Percentiles rank a stretch among this genome's conserved stretches.
These are phyloP conservation scores for Spheniscus humboldti DNA, from an alignment of 2,797 vertebrate genomes.

Conservation along the genomic window DNA sequence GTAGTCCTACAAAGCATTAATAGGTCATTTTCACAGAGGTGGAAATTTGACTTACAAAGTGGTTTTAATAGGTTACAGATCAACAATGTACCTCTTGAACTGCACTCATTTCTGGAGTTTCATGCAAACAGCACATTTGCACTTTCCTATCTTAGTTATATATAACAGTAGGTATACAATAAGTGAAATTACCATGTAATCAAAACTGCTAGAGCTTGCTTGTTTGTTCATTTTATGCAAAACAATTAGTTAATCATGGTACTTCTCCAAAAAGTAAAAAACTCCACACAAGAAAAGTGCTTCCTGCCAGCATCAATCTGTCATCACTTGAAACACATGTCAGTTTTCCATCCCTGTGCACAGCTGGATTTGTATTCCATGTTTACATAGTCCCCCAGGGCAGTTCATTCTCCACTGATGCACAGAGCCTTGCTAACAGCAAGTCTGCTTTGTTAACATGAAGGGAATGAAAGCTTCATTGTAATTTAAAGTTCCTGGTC, in stretches of 20 bases:
- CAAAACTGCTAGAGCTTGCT: neutral
- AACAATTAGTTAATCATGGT: neutral
- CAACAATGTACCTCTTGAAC: neutral
- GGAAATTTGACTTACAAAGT: neutral
- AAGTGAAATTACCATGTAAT: neutral
- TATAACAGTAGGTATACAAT: neutral
- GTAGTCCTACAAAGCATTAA: neutral
- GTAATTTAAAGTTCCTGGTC: constrained; percentile 6
- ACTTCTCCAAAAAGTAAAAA: neutral
- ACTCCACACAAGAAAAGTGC: neutral
- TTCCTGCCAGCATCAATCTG: neutral
- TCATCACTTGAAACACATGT: neutral
- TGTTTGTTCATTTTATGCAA: neutral
- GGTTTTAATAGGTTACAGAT: neutral
- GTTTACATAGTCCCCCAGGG: constrained; percentile 8
- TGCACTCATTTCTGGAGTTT: neutral
- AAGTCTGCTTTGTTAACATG: constrained; percentile 24
- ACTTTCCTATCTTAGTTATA: neutral
- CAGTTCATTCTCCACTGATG: neutral
- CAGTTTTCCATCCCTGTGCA: neutral
- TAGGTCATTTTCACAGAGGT: neutral
- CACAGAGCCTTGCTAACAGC: constrained; percentile 1
- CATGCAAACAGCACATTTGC: neutral
- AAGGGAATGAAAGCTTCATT: constrained; percentile 33
- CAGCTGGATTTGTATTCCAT: neutral